Percentiles rank a stretch among this genome's conserved stretches.
phyloP scores from a whole-genome alignment of 1,140 invertebrate species.

The Papilio polytes region DNA sequence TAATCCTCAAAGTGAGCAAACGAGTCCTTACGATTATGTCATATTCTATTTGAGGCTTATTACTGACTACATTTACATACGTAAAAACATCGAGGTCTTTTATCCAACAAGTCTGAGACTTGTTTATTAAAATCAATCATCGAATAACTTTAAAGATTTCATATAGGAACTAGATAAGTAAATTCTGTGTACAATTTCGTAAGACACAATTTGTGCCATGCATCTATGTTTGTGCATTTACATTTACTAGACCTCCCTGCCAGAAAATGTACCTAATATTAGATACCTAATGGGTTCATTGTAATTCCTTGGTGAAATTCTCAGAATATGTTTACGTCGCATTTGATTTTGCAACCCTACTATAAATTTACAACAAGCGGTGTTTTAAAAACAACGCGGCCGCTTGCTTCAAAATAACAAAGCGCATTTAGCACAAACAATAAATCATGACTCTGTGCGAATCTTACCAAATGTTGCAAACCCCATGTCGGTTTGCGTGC shows the following conservation, averaged over 20 bases:
- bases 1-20: background rate
- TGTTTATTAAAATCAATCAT: background rate
- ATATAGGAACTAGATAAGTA: background rate
- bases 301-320: slow-evolving; percentile 48
- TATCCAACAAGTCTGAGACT: slow-evolving; percentile 50
- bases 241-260: background rate
- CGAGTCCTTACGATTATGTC: slow-evolving; percentile 67
- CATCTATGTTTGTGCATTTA: background rate
- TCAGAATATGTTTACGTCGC: slow-evolving; percentile 47
- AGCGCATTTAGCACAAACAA: slow-evolving; percentile 54
- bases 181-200: background rate
- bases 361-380: slow-evolving; percentile 75
- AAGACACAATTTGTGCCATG: background rate
- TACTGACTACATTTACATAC: slow-evolving; percentile 61
- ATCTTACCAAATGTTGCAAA: slow-evolving; percentile 77
- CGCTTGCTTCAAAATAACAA: slow-evolving; percentile 61
- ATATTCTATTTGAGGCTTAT: slow-evolving; percentile 68
- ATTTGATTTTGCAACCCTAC: slow-evolving; percentile 54
- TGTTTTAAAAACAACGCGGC: slow-evolving; percentile 69
- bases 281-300: slow-evolving; percentile 54
- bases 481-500: slow-evolving; percentile 46
- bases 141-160: background rate
- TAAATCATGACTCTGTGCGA: slow-evolving; percentile 76
- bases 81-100: slow-evolving; percentile 63
- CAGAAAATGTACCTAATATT: background rate